Conservation (phyloP, 2,113 vertebrate genomes). For the Notechis scutatus region DNA sequence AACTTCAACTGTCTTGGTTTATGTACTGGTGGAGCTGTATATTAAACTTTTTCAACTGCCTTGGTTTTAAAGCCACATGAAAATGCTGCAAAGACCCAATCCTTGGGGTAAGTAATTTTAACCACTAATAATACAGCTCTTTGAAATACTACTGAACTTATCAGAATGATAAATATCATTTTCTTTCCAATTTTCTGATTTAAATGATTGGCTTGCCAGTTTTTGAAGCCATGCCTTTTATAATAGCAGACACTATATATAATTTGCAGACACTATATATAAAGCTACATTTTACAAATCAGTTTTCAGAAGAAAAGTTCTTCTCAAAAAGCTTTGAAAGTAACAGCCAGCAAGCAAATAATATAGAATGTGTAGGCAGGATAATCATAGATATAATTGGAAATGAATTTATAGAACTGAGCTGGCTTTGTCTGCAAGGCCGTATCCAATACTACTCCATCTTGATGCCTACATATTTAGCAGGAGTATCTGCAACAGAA, state of each 20-base stretch:
- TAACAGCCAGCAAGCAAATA: background rate
- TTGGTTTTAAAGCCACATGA: constrained; percentile 10
- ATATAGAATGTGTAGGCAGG: background rate
- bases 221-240: background rate
- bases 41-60: background rate
- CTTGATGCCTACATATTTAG: background rate
- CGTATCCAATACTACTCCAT: background rate
- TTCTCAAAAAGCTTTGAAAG: background rate
- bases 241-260: background rate
- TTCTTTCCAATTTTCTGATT: constrained; percentile 6
- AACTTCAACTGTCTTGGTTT: constrained; percentile 16
- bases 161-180: constrained; percentile 5
- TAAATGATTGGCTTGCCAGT: background rate
- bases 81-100: background rate
- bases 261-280: background rate
- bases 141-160: constrained; percentile 16
- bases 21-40: background rate
- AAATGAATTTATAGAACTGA: background rate
- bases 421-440: background rate
- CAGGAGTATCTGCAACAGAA: background rate
- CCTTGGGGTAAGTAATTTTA: background rate
- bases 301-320: background rate
- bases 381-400: background rate
- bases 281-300: background rate
- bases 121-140: background rate